Base-by-base conservation (phyloP, 2,888 invertebrate genomes). In the Phytoseiulus persimilis region DNA sequence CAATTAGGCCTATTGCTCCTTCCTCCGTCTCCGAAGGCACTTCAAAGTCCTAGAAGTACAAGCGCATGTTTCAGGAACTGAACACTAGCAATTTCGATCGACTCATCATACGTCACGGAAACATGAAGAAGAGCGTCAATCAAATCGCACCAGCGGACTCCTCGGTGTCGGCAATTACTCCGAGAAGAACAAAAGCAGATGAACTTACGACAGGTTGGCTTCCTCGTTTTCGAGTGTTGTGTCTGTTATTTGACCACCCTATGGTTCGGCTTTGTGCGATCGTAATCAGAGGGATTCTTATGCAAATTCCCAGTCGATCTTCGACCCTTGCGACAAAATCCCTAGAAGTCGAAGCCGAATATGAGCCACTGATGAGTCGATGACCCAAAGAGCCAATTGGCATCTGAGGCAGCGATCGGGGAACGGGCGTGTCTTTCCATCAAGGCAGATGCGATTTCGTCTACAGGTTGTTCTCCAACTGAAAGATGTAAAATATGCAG, bases 161-260 rank as follows among this genome's bases (percentile, higher is more conserved):
- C 14, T 14, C 65, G 28, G 65, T 14, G 14, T 6, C 65, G 28
- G 65, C 65, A 65, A 65, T 65, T 65, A 65, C 65, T 65, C 65
- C 65, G 65, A 65, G 65, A 65, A 65, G 65, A 65, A 65, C 65
- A 65, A 65, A 65, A 65, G 28, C 65, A 65, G 65, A 65, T 65
- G 65, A 65, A 65, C 11, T 65, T 65, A 65, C 65, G 65, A 65
- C 65, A 65, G 65, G 65, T 65, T 65, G 65, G 65, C 14, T 65
- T 65, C 65, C 23, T 28, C 28, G 65, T 65, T 65, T 65, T 65
- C 18, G 65, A 65, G 18, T 65, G 65, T 65, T 65, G 65, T 65
- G 65, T 65, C 65, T 65, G 65, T 65, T 65, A 65, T 65, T 65
- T 65, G 65, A 65, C 65, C 65, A 65, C 65, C 65, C 65, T 65